These are phyloP conservation scores for Drosophila orena DNA, from an alignment of 1,140 invertebrate species.

Conservation along the genomic window DNA sequence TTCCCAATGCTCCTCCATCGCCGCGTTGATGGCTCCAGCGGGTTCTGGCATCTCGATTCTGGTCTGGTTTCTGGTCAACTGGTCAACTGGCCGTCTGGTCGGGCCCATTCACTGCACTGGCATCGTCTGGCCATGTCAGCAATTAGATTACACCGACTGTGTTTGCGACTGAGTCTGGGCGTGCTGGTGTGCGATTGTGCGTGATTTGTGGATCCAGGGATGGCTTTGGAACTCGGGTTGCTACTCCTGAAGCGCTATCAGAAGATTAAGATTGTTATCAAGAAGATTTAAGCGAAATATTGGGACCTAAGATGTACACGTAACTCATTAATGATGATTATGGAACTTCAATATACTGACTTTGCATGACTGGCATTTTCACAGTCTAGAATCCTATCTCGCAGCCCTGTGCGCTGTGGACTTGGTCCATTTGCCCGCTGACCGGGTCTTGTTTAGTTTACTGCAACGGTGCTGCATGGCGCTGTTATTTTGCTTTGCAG, in stretches of 20 bases:
- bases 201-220: slow-evolving; percentile 38
- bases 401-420: slow-evolving; percentile 48
- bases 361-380: neutral
- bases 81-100: slow-evolving; percentile 8
- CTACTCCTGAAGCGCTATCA: too few relatives aligned
- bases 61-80: slow-evolving; percentile 20
- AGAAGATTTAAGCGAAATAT: too few relatives aligned
- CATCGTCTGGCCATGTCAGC: slow-evolving; percentile 49
- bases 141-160: slow-evolving; percentile 63
- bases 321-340: too few relatives aligned
- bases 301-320: too few relatives aligned
- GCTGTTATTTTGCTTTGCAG: slow-evolving; percentile 13
- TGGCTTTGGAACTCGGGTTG: neutral
- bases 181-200: slow-evolving; percentile 44
- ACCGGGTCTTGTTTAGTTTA: slow-evolving; percentile 58
- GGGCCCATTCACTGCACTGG: slow-evolving; percentile 45
- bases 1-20: neutral
- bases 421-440: slow-evolving; percentile 16
- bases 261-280: too few relatives aligned
- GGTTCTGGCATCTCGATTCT: slow-evolving; percentile 20
- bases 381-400: neutral
- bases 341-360: fast-evolving
- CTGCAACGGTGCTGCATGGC: slow-evolving; percentile 42
- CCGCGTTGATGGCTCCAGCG: slow-evolving; percentile 14
- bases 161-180: slow-evolving; percentile 38